Conservation (phyloP, 2,888 invertebrate species). For the Rhogogaster chlorosoma region DNA sequence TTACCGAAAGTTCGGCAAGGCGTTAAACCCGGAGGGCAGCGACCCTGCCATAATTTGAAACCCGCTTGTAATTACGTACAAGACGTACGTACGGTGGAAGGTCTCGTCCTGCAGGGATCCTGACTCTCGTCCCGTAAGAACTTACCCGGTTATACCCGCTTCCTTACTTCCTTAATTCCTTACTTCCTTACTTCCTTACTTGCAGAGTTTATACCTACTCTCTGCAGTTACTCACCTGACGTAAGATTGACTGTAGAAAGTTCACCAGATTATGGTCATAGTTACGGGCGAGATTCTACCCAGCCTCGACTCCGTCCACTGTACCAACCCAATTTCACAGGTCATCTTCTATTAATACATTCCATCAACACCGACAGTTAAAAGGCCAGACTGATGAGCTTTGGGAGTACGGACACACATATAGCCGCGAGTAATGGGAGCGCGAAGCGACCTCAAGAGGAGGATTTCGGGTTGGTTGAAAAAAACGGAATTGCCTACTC, state of each 20-base stretch:
- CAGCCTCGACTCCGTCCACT: neutral
- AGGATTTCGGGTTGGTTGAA: neutral
- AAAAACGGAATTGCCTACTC: neutral
- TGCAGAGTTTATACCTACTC: neutral
- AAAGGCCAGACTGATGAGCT: constrained; percentile 69
- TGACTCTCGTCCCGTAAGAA: constrained; percentile 21
- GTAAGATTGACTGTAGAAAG: constrained; percentile 18
- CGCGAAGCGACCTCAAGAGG: neutral
- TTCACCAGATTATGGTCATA: constrained; percentile 3
- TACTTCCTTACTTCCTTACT: constrained; percentile 28
- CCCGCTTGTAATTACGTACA: constrained; percentile 39
- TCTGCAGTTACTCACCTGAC: neutral
- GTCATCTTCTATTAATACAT: constrained; percentile 73
- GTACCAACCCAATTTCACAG: constrained; percentile 26
- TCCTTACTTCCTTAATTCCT: neutral
- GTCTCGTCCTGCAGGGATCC: neutral
- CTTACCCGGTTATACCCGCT: neutral
- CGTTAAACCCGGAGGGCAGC: constrained; percentile 9
- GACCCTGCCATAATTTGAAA: constrained; percentile 47
- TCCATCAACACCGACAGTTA: constrained; percentile 71
- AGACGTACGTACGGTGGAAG: neutral
- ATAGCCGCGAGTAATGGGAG: neutral
- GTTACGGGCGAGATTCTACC: neutral
- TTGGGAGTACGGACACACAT: constrained; percentile 58
- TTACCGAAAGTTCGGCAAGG: constrained; percentile 27